phyloP scores from a whole-genome alignment of 1,140 invertebrate species.

The Hypsibius dujardini region DNA sequence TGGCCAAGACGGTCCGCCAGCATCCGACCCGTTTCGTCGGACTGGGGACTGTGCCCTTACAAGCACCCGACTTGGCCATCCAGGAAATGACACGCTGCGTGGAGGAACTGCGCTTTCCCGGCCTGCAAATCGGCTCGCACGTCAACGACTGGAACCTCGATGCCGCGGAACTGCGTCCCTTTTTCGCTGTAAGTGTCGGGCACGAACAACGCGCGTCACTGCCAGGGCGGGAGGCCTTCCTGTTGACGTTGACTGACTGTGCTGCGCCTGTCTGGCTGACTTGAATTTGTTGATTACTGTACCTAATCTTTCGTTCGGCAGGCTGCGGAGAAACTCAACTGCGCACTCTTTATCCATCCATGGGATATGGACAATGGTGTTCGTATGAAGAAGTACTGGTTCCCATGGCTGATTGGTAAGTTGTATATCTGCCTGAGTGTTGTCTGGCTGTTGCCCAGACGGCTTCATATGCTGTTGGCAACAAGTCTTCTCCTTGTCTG shows the following conservation, averaged over 20 bases:
- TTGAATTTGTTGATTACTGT: not conserved
- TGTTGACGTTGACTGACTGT: too few species aligned
- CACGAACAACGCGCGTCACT: too few species aligned
- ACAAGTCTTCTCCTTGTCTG: too few species aligned
- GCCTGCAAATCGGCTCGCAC: conserved; percentile 44
- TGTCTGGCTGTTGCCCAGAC: not conserved
- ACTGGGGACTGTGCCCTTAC: conserved; percentile 43
- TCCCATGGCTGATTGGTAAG: conserved; percentile 44
- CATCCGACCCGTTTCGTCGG: conserved; percentile 39
- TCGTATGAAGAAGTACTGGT: conserved; percentile 41
- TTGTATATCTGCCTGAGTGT: not conserved
- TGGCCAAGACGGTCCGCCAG: conserved; percentile 34
- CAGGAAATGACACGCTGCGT: conserved; percentile 40
- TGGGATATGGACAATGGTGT: conserved; percentile 44
- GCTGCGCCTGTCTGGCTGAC: too few species aligned
- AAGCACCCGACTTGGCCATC: conserved; percentile 39
- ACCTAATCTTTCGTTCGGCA: conserved; percentile 26
- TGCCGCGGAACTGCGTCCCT: conserved; percentile 37
- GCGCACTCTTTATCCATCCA: conserved; percentile 42
- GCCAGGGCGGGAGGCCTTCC: too few species aligned
- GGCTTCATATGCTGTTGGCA: too few species aligned
- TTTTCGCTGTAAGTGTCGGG: conserved; percentile 36
- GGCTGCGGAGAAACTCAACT: conserved; percentile 38
- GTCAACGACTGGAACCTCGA: conserved; percentile 45
- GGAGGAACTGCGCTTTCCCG: conserved; percentile 37